phyloP scores from a whole-genome alignment of 2,113 vertebrate genomes.

The Anolis carolinensis region DNA sequence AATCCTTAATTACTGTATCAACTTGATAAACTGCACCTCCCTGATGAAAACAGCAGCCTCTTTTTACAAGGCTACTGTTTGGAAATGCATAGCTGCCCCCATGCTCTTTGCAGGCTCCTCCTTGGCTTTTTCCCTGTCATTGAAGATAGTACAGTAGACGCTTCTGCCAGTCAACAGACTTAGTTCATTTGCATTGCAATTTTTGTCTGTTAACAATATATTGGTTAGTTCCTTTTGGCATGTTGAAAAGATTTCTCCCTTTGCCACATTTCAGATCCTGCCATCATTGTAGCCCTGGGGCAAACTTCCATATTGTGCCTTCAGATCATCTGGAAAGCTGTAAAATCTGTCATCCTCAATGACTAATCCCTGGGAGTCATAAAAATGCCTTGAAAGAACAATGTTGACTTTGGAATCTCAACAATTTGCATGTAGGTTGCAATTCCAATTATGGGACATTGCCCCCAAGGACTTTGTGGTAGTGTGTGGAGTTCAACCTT shows the following conservation, averaged over 20 bases:
- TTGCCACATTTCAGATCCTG: background rate
- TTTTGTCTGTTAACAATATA: background rate
- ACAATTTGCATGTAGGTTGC: background rate
- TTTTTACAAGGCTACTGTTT: background rate
- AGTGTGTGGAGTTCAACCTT: background rate
- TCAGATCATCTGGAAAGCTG: background rate
- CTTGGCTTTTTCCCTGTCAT: background rate
- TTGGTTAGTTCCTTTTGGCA: background rate
- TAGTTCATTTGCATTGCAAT: background rate
- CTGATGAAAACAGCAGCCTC: background rate
- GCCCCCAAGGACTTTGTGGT: background rate
- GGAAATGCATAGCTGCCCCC: background rate
- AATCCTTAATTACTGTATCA: slow-evolving; percentile 1
- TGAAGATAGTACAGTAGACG: background rate
- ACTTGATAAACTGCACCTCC: background rate
- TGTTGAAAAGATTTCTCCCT: background rate
- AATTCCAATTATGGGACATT: background rate
- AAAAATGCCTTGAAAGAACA: slow-evolving; percentile 1
- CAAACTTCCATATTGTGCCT: background rate
- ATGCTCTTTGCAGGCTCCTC: background rate
- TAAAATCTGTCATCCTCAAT: background rate
- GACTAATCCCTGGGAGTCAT: background rate
- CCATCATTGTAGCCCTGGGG: background rate
- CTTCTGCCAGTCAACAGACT: background rate
- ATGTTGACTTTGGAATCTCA: slow-evolving; percentile 13